Evolutionary conservation across 2,797 vertebrate genomes (phyloP).

Genomic region (Tolypeutes matacus): DNA sequence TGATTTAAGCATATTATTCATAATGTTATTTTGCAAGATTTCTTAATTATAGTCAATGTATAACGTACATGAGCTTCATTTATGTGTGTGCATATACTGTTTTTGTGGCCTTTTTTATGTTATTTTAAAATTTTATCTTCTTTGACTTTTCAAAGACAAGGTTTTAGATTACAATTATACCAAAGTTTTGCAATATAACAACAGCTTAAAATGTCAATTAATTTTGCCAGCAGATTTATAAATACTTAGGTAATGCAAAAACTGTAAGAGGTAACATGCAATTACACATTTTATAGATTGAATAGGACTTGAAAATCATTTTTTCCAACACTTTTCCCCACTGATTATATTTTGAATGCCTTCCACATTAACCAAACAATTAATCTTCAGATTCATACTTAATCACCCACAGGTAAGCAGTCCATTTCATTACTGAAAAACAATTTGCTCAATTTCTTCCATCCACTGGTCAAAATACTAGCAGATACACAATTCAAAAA

Average conservation of each 20-base stretch:
- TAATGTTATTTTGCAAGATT: not conserved
- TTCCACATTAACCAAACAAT: not conserved
- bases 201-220: constrained; percentile 50
- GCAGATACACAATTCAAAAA: not conserved
- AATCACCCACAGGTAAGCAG: not conserved
- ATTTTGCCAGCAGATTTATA: constrained; percentile 21
- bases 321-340: constrained; percentile 1
- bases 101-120: not conserved
- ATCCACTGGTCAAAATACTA: constrained; percentile 13
- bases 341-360: not conserved
- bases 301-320: not conserved
- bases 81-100: not conserved
- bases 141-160: constrained; percentile 54
- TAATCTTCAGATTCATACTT: not conserved
- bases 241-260: constrained; percentile 35
- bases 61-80: not conserved
- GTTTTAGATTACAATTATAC: not conserved
- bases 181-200: constrained; percentile 11
- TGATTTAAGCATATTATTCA: not conserved
- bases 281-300: constrained; percentile 13
- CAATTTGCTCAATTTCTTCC: not conserved
- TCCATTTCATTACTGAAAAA: not conserved
- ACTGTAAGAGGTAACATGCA: not conserved
- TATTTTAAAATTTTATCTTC: constrained; percentile 12
- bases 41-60: not conserved